These are phyloP conservation scores for Yponomeuta plumbellus DNA, from an alignment of 2,888 invertebrate species.

Conservation along the genomic window DNA sequence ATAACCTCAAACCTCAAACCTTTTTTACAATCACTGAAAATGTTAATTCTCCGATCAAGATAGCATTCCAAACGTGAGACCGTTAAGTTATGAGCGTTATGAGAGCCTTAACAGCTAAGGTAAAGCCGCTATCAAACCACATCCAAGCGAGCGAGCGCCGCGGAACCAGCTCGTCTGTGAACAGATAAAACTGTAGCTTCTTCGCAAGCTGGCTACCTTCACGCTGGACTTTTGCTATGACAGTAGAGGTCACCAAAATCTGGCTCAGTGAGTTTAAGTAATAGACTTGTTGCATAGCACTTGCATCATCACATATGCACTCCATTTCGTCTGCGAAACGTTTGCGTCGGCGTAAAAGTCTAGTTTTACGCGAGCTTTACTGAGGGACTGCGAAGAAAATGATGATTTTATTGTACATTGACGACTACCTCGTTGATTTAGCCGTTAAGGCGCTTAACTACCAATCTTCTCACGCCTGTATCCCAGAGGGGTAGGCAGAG, in stretches of 20 bases:
- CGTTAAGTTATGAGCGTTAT: too few species aligned
- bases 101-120: too few species aligned
- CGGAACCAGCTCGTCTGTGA: background rate
- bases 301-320: conserved; percentile 5
- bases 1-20: too few species aligned
- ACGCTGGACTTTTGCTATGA: background rate
- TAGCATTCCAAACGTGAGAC: too few species aligned
- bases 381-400: background rate
- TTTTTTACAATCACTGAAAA: too few species aligned
- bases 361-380: background rate
- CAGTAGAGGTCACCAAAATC: background rate
- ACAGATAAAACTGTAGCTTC: background rate
- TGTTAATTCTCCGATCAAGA: too few species aligned
- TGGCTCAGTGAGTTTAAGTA: background rate
- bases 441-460: too few species aligned
- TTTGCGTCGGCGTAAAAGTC: background rate
- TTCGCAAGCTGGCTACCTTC: background rate
- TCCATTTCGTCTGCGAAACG: conserved; percentile 6
- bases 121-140: background rate
- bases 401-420: background rate
- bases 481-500: too few species aligned
- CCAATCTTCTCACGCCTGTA: too few species aligned
- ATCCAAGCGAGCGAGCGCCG: background rate
- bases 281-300: conserved; percentile 7
- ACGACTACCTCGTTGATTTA: too few species aligned